Evolutionary conservation across 2,113 vertebrate genomes (phyloP), one percentile per base, ranked within the genome.

Genomic region (Siniperca chuatsi): DNA sequence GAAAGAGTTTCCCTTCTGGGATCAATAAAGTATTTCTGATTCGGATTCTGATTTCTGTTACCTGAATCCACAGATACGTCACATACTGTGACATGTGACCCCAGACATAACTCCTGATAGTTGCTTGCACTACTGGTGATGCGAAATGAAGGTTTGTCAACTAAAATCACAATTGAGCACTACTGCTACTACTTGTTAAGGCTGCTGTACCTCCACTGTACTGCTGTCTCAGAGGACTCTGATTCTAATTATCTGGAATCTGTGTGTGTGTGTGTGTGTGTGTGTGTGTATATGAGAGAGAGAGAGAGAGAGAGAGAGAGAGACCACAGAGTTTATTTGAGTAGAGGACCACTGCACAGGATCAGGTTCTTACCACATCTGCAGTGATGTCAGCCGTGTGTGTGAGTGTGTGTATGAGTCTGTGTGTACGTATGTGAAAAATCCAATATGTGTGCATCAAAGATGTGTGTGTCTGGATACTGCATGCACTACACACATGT

Each of bases 321-420:
- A 75, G 77, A 84, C 40, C 73, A 65, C n/a, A 75, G 70, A 68
- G 78, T 92, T 91, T 92, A 88, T 93, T 86, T 92, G 87, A 86
- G 74, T 23, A 86, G 83, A 88, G 79, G 81, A 91, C 71, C 62
- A 83, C 75, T 83, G 89, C 80, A 70, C 77, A 69, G 82, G 87
- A 92, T 94, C 90, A 60, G 80, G 76, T 92, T 92, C 79, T 85
- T 67, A 75, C 77, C 78, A 69, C 90, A 93, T 78, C 93, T 91
- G 82, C 80, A 84, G 84, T 92, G 92, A 94, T 89, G 88, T 92
- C 90, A 92, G 85, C 33, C 46, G 35, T 74, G 60, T 33, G 52
- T 25, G 50, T 75, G 62, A 65, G 35, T 70, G 33, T 44, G 37
- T 64, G 64, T 75, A 46, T 6, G 35, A 37, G 35, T 62, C 33